phyloP scores from a whole-genome alignment of 1,140 invertebrate species.

The Augochlora pura region DNA sequence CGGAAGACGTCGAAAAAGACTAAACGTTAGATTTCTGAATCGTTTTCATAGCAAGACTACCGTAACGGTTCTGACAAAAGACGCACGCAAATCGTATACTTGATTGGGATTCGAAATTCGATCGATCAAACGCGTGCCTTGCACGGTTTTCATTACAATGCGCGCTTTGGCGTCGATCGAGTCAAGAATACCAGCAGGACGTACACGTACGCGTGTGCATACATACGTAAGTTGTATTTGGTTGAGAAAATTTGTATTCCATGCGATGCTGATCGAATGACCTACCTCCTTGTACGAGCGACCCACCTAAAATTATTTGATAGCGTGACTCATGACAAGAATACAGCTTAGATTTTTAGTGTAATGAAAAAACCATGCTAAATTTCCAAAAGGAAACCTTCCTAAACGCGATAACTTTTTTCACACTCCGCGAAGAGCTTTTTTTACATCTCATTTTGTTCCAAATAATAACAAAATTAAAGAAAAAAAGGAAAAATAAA shows the following conservation, averaged over 20 bases:
- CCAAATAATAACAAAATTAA: too few species aligned
- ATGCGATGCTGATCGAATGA: neutral
- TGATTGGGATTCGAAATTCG: neutral
- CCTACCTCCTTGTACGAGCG: neutral
- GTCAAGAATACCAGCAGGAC: conserved; percentile 5
- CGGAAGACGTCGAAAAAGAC: too few species aligned
- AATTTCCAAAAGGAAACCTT: too few species aligned
- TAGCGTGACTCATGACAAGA: too few species aligned
- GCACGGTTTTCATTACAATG: conserved; percentile 15
- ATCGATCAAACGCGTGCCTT: conserved; percentile 13
- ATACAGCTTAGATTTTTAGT: too few species aligned
- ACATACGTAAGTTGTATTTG: neutral
- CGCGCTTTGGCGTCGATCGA: conserved; percentile 26
- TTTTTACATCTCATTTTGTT: too few species aligned
- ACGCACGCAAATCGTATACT: conserved; percentile 15
- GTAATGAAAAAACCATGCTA: too few species aligned
- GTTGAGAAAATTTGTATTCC: neutral
- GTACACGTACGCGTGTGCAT: neutral
- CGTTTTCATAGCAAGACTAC: neutral
- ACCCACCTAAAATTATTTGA: neutral
- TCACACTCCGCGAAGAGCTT: too few species aligned
- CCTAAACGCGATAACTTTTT: too few species aligned
- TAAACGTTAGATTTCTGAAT: too few species aligned
- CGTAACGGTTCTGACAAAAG: conserved; percentile 30
- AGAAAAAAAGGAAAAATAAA: too few species aligned